Base-by-base conservation (phyloP, 2,888 invertebrate genomes). In the Pammene aurita region DNA sequence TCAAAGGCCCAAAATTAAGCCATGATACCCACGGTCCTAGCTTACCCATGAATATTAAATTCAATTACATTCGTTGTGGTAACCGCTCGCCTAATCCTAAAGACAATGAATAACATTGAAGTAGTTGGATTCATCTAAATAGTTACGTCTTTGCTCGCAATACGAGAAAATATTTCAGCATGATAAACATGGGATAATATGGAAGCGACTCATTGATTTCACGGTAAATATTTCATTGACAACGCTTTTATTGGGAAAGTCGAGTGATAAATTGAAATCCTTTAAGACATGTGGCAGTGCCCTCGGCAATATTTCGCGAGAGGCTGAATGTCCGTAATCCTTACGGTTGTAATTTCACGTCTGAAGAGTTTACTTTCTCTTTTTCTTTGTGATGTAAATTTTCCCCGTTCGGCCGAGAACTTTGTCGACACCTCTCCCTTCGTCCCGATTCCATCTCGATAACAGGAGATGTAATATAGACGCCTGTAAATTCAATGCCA, bases 321-420 rank as follows among this genome's bases (percentile, higher is more conserved):
- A 77, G 68, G 74, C 76, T 74, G 73, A 80, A 76, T 75, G 78
- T 77, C 76, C 77, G 73, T 77, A 77, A 80, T 84, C 78, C 78
- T 77, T 76, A 79, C 77, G 77, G 77, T 78, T 82, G 82, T 83
- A 85, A 86, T 86, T 86, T 84, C 79, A 83, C 82, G 81, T 84
- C 79, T 81, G 80, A 80, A 76, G 81, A 81, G 78, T 77, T 82
- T 78, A 79, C 75, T 80, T 83, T 83, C 82, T 79, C 77, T 81
- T 82, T 83, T 81, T 85, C 81, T 85, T 86, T 85, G 84, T 84
- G 82, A 86, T 86, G 86, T 85, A 87, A 86, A 86, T 87, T 87
- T 83, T 79, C 80, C 80, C 81, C 78, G 79, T 81, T 80, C 79
- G 78, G 74, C 80, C 78, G 77, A 78, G 78, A 84, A 82, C 79